A percentile compares a stretch with the other conserved stretches of the same genome.
Evolutionary conservation across 2,888 invertebrate species (phyloP).

Genomic region (Thera britannica): DNA sequence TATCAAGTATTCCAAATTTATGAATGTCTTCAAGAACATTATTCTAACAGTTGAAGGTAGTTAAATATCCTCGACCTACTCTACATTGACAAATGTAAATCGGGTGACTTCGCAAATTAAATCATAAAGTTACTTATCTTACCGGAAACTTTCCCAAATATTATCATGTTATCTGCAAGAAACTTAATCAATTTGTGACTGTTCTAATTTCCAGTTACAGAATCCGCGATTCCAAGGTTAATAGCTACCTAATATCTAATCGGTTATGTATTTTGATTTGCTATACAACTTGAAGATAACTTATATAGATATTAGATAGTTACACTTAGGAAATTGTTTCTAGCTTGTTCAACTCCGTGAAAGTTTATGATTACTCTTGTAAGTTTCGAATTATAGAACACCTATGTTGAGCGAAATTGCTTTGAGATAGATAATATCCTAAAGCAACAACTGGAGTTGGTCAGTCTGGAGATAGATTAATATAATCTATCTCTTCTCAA

Average conservation of each 20-base stretch:
- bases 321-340: conserved; percentile 63
- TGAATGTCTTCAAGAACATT: neutral
- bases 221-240: conserved; percentile 42
- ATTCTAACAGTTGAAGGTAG: neutral
- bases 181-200: conserved; percentile 38
- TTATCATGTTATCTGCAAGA: conserved; percentile 18
- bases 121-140: conserved; percentile 19
- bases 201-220: conserved; percentile 35
- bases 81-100: conserved; percentile 10
- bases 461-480: conserved; percentile 15
- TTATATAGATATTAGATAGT: conserved; percentile 51
- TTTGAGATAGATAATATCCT: conserved; percentile 36
- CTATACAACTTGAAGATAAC: conserved; percentile 54
- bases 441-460: conserved; percentile 35
- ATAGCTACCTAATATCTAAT: conserved; percentile 42
- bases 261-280: conserved; percentile 57
- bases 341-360: conserved; percentile 50
- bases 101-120: conserved; percentile 15
- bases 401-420: conserved; percentile 34
- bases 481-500: conserved; percentile 1
- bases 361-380: conserved; percentile 64
- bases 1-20: neutral
- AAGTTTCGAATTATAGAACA: conserved; percentile 44
- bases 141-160: conserved; percentile 21
- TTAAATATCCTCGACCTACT: conserved; percentile 2